phyloP scores from a whole-genome alignment of 2,888 invertebrate species.

The Prostheceraeus crozeri region DNA sequence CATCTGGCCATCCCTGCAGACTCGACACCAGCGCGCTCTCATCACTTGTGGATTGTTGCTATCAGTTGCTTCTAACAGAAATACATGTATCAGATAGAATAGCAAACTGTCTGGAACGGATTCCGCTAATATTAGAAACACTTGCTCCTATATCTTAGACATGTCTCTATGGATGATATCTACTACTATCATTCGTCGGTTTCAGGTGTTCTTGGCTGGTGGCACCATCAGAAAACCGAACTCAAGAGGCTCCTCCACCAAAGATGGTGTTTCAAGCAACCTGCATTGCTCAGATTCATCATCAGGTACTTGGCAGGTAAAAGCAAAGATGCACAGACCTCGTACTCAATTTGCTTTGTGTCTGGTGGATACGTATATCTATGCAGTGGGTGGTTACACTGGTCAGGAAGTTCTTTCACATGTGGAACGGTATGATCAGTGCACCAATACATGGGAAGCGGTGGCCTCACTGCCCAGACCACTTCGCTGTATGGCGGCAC shows the following conservation, averaged over 20 bases:
- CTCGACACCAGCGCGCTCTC: no score
- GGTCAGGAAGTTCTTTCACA: conserved; percentile 56
- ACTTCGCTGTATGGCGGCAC: conserved; percentile 48
- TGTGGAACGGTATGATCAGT: conserved; percentile 59
- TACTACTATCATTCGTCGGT: no score
- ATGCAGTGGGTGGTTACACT: conserved; percentile 61
- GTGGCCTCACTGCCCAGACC: conserved; percentile 51
- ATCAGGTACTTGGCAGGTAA: conserved; percentile 58
- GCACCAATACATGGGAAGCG: conserved; percentile 57
- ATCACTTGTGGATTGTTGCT: no score
- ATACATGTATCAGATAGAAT: no score
- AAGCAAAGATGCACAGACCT: conserved; percentile 59
- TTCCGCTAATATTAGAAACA: no score
- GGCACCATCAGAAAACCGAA: conserved; percentile 53
- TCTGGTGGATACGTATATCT: conserved; percentile 59
- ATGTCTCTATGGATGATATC: no score
- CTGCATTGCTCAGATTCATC: conserved; percentile 53
- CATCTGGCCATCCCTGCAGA: no score
- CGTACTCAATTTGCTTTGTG: conserved; percentile 60
- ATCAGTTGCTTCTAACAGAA: no score
- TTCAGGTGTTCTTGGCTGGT: conserved; percentile 53
- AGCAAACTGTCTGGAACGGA: no score
- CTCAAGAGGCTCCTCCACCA: conserved; percentile 51
- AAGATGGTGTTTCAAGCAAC: conserved; percentile 50
- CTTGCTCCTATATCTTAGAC: no score